Evolutionary conservation across 2,797 vertebrate species (phyloP), one percentile per base, ranked within the genome.

Genomic region (Channa striata): DNA sequence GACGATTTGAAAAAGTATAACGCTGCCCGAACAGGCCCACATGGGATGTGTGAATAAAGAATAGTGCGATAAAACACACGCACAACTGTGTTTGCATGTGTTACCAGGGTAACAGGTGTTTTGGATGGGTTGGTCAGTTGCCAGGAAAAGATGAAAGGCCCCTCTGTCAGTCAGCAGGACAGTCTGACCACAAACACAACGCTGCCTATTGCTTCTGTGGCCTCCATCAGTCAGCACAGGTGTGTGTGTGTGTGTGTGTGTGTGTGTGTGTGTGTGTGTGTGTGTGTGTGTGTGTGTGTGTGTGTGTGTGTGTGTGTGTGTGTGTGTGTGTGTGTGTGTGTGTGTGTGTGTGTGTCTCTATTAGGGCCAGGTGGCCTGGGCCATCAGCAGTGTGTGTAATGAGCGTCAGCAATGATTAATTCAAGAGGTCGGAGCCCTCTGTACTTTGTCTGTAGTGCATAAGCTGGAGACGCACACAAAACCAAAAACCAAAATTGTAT

Each of bases 321-420:
- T 36, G 34, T 36, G 34, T 36, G 34, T 36, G 34, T 36, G 34
- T 36, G 34, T 36, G 34, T 36, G 34, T 36, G 34, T 36, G 34
- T 36, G 34, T 36, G 34, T 36, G 34, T 36, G 34, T 36, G 34
- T 36, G 53, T 30, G 47, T 70, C n/a, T 57, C 46, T 71, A 16
- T 57, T 42, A 49, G 36, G 60, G 50, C 83, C 82, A 79, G 77
- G 75, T 68, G 84, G 70, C 46, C 77, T 44, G 57, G 66, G 60
- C 68, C 53, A 74, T 72, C 56, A 79, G 16, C 52, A 40, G 9
- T 36, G 68, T 40, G 71, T 66, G 46, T 37, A 66, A 63, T 56
- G 44, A 73, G 67, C 16, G 2, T 2, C 56, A 33, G 61, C 20
- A 14, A 50, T 70, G 34, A 80, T 82, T 82, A 71, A 86, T 80